phyloP scores from a whole-genome alignment of 2,113 vertebrate genomes.

The Hylia prasina region DNA sequence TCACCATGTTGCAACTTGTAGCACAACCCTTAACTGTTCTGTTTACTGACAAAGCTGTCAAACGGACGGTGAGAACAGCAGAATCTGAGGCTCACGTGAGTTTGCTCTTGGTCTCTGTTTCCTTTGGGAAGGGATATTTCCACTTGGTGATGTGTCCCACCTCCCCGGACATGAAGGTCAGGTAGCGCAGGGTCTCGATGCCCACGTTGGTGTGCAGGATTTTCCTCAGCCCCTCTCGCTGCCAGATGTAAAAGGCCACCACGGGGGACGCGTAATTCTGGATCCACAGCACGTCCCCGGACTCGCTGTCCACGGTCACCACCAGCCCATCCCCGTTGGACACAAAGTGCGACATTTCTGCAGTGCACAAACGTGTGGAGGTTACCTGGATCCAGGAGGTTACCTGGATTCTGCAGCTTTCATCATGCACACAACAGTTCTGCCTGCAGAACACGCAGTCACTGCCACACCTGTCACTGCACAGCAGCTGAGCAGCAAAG shows the following conservation, averaged over 20 bases:
- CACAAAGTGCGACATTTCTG: conserved; percentile 96
- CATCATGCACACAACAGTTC: not conserved
- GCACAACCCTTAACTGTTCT: not conserved
- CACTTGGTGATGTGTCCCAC: conserved; percentile 96
- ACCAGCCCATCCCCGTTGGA: conserved; percentile 96
- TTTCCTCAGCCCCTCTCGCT: conserved; percentile 89
- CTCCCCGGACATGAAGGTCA: conserved; percentile 97
- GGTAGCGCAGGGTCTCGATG: conserved; percentile 92
- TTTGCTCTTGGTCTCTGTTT: conserved; percentile 92
- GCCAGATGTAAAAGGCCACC: conserved; percentile 97
- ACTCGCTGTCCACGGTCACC: conserved; percentile 95
- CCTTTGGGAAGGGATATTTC: conserved; percentile 96
- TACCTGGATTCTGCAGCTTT: not conserved
- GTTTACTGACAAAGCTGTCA: not conserved
- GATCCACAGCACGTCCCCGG: conserved; percentile 91
- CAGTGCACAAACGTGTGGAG: not conserved
- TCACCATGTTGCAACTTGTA: not conserved
- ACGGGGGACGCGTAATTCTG: conserved; percentile 97
- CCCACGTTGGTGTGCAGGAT: conserved; percentile 91
- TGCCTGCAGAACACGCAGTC: not conserved
- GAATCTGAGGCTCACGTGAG: conserved; percentile 79
- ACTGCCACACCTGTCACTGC: not conserved
- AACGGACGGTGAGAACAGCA: not conserved
- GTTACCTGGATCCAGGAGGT: not conserved
- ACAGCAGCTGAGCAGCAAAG: not conserved